Evolutionary conservation across 1,140 invertebrate genomes (phyloP).

Genomic region (Agrypnia vestita): DNA sequence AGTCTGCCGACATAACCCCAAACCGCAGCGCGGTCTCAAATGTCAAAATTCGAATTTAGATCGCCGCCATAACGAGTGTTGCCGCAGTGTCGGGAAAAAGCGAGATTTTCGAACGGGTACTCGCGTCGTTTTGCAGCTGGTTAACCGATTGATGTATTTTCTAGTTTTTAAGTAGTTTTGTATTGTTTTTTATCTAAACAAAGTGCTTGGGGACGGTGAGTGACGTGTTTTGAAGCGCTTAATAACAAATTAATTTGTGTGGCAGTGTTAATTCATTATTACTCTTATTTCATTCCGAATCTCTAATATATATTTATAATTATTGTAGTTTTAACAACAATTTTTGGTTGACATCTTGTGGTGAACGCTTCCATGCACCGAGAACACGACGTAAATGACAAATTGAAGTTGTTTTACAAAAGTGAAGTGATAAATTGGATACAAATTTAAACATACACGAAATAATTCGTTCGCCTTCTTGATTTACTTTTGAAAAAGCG

Average conservation of each 20-base stretch:
- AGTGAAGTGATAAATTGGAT: constrained; percentile 20
- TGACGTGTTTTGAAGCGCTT: constrained; percentile 8
- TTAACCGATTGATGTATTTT: neutral
- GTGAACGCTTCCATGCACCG: neutral
- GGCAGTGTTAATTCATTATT: constrained; percentile 10
- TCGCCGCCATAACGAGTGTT: constrained; percentile 18
- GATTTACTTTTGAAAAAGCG: too few species aligned
- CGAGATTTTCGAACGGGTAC: neutral
- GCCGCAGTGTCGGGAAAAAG: neutral
- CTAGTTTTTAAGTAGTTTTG: constrained; percentile 4
- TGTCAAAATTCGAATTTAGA: constrained; percentile 33
- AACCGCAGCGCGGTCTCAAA: constrained; percentile 8
- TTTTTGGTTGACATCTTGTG: neutral
- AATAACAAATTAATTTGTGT: constrained; percentile 40
- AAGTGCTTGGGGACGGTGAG: constrained; percentile 34
- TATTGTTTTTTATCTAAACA: neutral
- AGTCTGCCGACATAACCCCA: constrained; percentile 1
- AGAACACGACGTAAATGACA: constrained; percentile 18
- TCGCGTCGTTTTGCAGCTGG: neutral
- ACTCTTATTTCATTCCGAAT: constrained; percentile 8
- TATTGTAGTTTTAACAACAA: constrained; percentile 20
- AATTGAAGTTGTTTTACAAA: neutral
- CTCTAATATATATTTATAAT: constrained; percentile 7
- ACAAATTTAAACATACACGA: too few species aligned
- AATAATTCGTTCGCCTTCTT: too few species aligned